Percentiles rank a stretch among this genome's conserved stretches.
phyloP scores from a whole-genome alignment of 2,888 invertebrate species.

The Caenorhabditis becei region DNA sequence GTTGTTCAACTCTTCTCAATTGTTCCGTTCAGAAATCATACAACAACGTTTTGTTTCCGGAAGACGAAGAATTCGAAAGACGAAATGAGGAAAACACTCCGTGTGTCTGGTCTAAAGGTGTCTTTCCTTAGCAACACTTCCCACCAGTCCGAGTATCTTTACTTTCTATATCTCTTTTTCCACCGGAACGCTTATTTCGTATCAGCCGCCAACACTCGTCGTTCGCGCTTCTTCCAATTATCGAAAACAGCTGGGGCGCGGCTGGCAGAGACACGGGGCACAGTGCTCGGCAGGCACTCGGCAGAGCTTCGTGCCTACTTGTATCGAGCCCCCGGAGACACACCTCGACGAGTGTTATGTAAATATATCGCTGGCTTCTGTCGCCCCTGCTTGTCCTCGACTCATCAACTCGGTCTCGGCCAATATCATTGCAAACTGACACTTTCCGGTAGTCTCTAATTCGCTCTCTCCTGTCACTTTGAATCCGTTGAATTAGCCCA shows the following conservation, averaged over 20 bases:
- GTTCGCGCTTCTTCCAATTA: slow-evolving; percentile 3
- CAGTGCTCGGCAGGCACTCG: slow-evolving; percentile 11
- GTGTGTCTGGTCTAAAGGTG: no score
- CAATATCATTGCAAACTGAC: slow-evolving; percentile 13
- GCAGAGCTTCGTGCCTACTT: slow-evolving; percentile 17
- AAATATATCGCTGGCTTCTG: slow-evolving; percentile 29
- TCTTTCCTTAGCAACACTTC: no score
- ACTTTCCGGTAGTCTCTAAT: slow-evolving; percentile 11
- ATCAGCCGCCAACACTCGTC: neutral
- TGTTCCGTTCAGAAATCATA: slow-evolving; percentile 13
- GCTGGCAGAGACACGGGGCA: neutral
- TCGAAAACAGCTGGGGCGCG: slow-evolving; percentile 12
- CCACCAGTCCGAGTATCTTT: no score
- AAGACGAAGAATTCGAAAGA: neutral
- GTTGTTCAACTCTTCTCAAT: neutral
- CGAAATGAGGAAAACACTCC: neutral
- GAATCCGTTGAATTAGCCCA: slow-evolving; percentile 4
- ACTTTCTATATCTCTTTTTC: neutral
- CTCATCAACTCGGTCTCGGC: slow-evolving; percentile 19
- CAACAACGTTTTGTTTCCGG: neutral
- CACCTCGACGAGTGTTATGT: slow-evolving; percentile 51
- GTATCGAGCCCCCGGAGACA: slow-evolving; percentile 25
- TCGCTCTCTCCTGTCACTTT: slow-evolving; percentile 17
- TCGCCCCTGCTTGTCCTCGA: slow-evolving; percentile 1
- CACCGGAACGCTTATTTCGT: neutral